Base-by-base conservation (phyloP, 2,113 vertebrate species). In the Numenius arquata region DNA sequence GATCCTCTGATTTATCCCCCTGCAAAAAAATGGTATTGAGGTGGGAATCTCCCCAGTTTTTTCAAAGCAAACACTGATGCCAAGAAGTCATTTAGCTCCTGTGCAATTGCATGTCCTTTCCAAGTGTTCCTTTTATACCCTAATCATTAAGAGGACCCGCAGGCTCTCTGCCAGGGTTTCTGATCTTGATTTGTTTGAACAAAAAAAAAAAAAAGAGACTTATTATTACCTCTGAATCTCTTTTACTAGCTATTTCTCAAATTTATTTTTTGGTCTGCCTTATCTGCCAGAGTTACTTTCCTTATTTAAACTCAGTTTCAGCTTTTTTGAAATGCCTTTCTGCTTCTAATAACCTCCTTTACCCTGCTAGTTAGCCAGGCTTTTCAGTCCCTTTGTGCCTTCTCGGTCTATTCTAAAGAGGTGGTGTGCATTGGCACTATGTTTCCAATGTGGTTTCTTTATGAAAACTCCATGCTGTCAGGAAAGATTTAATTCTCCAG, bases 331-430 rank as follows among this genome's bases (percentile, higher is more conserved):
- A 94, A 89, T 78, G 15, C 1, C 4, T 86, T 87, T 23, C 52
- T 90, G 32, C 76, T 78, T 92, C 52, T 85, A 93, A 96, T 89
- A 87, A 72, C 32, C 40, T 90, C 73, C 36, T 87, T 96, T 91
- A 82, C 89, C 34, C 45, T 91, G 36, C 77, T 96, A 89, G 84
- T 89, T 87, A 91, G 70, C 53, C 5, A 11, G 58, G 43, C 58
- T 89, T 94, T 94, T 85, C 84, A 85, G 40, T 81, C 53, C 45
- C 87, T 95, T 82, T 87, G 11, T 85, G 52, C 13, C 73, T 87
- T 94, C 95, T 87, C 48, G 65, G 5, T 78, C 43, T 63, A 1
- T 94, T 95, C 48, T 79, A 36, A 82, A 89, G 74, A 65, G 41
- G 40, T 79, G 40, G 30, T 76, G 25, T 68, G 34, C 5, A 1